phyloP scores from a whole-genome alignment of 2,888 invertebrate genomes.

The Torymus auratus region DNA sequence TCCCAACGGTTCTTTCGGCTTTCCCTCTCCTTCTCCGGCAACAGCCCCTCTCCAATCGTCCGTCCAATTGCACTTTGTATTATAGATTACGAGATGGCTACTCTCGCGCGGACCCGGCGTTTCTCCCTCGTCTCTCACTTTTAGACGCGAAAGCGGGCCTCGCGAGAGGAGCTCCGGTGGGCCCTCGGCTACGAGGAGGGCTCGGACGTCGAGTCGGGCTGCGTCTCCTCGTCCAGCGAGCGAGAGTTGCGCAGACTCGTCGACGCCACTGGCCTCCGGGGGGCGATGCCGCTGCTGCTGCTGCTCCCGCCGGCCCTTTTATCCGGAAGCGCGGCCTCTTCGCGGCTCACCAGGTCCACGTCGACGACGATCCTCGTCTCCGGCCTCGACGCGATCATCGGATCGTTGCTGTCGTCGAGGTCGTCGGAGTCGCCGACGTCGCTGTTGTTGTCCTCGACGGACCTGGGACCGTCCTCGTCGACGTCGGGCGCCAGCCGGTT shows the following conservation, averaged over 20 bases:
- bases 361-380: conserved; percentile 35
- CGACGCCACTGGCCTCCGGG: background rate
- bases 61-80: conserved; percentile 70
- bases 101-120: background rate
- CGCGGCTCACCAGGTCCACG: conserved; percentile 33
- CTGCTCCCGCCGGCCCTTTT: background rate
- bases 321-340: conserved; percentile 17
- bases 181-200: conserved; percentile 71
- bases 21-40: conserved; percentile 16
- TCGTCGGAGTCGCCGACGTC: too few relatives aligned
- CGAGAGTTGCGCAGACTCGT: conserved; percentile 50
- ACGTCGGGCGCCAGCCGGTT: background rate
- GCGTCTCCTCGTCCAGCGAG: conserved; percentile 65
- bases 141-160: conserved; percentile 13
- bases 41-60: conserved; percentile 4
- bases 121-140: background rate
- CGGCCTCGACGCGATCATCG: background rate
- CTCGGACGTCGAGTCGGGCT: conserved; percentile 75
- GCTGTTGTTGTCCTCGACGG: too few relatives aligned
- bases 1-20: conserved; percentile 21
- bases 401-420: too few relatives aligned
- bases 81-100: background rate
- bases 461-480: background rate
- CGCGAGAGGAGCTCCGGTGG: conserved; percentile 56
- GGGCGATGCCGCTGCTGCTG: too few relatives aligned